Evolutionary conservation across 1,140 invertebrate genomes (phyloP).

Genomic region (Ylistrum balloti): DNA sequence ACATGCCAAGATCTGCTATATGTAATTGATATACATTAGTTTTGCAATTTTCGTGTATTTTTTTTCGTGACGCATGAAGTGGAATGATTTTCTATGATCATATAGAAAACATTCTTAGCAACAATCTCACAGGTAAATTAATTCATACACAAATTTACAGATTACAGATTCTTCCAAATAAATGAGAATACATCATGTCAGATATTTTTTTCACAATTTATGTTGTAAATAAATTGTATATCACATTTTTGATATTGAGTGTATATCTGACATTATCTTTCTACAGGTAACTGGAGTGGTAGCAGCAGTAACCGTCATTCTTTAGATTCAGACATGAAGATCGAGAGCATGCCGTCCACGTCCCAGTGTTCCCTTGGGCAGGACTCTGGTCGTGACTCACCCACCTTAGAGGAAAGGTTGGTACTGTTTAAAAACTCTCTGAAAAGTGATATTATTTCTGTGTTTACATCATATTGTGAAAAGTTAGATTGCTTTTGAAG

Average conservation of each 20-base stretch:
- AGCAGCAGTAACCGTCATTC: conserved; percentile 88
- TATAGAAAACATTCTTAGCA: neutral
- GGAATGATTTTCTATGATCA: neutral
- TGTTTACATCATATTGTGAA: neutral
- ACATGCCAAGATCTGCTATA: neutral
- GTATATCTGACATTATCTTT: conserved; percentile 42
- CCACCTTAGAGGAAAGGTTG: conserved; percentile 68
- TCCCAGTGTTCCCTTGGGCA: conserved; percentile 75
- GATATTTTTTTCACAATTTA: neutral
- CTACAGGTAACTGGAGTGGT: conserved; percentile 93
- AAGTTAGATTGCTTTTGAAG: neutral
- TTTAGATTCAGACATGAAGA: conserved; percentile 78
- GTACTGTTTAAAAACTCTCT: neutral
- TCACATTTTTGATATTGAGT: neutral
- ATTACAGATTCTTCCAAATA: neutral
- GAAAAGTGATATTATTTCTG: neutral
- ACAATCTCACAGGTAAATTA: neutral
- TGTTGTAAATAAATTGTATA: neutral
- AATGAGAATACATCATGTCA: too few relatives aligned
- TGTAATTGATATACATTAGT: neutral
- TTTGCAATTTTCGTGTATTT: neutral
- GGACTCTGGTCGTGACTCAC: conserved; percentile 79
- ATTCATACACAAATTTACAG: neutral
- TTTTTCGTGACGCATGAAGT: neutral
- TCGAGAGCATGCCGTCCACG: conserved; percentile 58